These are phyloP conservation scores for Graptemys geographica DNA, from an alignment of 2,797 vertebrate species.

Conservation along the genomic window DNA sequence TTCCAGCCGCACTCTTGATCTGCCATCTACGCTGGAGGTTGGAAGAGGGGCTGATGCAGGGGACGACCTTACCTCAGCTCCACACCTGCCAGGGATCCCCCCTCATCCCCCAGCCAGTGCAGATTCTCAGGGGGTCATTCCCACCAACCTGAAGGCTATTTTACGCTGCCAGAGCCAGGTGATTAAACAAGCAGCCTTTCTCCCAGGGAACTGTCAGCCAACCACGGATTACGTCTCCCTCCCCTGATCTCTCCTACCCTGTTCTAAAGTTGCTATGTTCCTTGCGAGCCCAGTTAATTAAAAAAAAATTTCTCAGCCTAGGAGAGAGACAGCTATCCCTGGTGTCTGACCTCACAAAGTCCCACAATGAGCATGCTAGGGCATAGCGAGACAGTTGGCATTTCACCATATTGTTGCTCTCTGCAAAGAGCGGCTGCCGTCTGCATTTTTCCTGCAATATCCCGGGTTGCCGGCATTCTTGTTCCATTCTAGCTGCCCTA, in stretches of 20 bases:
- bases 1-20: neutral
- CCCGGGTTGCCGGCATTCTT: too few relatives aligned
- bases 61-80: neutral
- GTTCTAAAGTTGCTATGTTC: neutral
- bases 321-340: neutral
- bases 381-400: neutral
- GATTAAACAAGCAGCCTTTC: neutral
- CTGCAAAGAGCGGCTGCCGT: neutral
- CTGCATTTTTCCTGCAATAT: neutral
- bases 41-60: neutral
- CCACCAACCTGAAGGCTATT: neutral
- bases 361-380: neutral
- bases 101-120: too few relatives aligned
- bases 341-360: neutral
- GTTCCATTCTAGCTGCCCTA: too few relatives aligned
- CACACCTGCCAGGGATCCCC: neutral
- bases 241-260: neutral
- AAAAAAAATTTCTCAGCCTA: neutral
- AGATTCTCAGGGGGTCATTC: neutral
- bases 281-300: neutral
- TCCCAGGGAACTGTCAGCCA: neutral
- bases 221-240: neutral
- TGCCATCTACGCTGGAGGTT: neutral
- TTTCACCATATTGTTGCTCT: neutral
- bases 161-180: neutral